Base-by-base conservation (phyloP, 2,113 vertebrate species). In the Myocastor coypus region DNA sequence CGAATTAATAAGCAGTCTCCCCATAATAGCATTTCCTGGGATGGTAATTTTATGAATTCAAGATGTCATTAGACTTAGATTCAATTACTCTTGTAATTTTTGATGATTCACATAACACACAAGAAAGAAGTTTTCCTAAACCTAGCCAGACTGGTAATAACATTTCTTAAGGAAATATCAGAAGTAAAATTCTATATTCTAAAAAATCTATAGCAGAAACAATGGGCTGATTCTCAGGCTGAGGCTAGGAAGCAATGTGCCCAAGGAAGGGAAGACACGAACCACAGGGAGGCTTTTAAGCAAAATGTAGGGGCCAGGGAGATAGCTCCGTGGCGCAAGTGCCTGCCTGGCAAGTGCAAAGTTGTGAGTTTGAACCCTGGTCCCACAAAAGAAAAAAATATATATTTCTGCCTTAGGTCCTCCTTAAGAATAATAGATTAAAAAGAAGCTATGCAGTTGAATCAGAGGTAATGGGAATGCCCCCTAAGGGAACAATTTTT, bases 401-500 rank as follows among this genome's bases (percentile, higher is more conserved):
- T 7, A 80, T 66, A 82, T 32, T 77, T 77, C 87, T 91, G 83
- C 89, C 61, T 93, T 32, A 84, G 28, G 80, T 83, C 37, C 66
- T 78, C 59, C 46, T 94, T n/a, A 97, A 95, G 97, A 95, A 83
- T 40, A 97, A 90, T 30, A 88, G 89, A 92, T 96, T 94, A 94
- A 92, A 97, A 94, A 66, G 86, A 95, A 95, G 95, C 80, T 59
- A 66, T 34, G 57, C 87, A 87, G 37, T 66, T 95, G 78, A 89
- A 71, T 89, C 77, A 81, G 57, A 57, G 26, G 64, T 92, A 92
- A 59, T 55, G 96, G 94, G 57, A 94, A 94, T 91, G 64, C 96
- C 96, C 94, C 96, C 66, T 98, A 98, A 98, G 91, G 94, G 97
- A 97, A 78, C 66, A 7, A 50, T 40, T 73, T 88, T 92, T 94